A percentile compares a stretch with the other conserved stretches of the same genome.
phyloP scores from a whole-genome alignment of 2,888 invertebrate genomes.

The Anodontia alba region DNA sequence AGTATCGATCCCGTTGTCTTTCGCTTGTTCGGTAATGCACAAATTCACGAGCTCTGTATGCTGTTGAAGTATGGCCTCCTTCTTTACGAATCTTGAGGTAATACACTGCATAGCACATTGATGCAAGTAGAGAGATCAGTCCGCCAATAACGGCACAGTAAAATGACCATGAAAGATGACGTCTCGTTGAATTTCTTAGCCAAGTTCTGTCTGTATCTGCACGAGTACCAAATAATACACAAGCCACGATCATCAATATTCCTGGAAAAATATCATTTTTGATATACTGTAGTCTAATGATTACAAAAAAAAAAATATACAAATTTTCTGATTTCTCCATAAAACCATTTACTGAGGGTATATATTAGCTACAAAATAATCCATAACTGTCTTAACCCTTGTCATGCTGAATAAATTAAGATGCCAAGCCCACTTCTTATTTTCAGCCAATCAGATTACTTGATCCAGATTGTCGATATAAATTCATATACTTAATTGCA shows the following conservation, averaged over 20 bases:
- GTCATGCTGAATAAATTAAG: too few relatives aligned
- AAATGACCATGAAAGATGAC: constrained; percentile 59
- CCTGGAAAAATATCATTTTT: constrained; percentile 38
- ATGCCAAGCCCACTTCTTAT: too few relatives aligned
- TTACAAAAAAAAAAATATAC: background rate
- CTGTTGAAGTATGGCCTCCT: constrained; percentile 26
- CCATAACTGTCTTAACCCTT: too few relatives aligned
- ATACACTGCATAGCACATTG: constrained; percentile 43
- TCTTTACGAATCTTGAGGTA: constrained; percentile 41
- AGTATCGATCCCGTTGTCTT: constrained; percentile 2
- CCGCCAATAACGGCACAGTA: constrained; percentile 45
- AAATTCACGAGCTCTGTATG: constrained; percentile 54
- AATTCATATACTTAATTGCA: too few relatives aligned
- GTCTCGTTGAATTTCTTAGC: constrained; percentile 45
- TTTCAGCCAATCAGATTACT: too few relatives aligned
- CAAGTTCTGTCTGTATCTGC: constrained; percentile 48
- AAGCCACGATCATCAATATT: constrained; percentile 14
- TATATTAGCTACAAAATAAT: too few relatives aligned
- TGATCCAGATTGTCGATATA: too few relatives aligned
- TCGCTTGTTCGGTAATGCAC: constrained; percentile 24
- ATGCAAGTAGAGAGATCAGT: constrained; percentile 30
- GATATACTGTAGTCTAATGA: too few relatives aligned
- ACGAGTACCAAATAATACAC: constrained; percentile 47
- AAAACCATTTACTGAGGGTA: too few relatives aligned
- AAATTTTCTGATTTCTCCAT: too few relatives aligned